phyloP scores from a whole-genome alignment of 2,888 invertebrate genomes.

The Pyrrhosoma nymphula region DNA sequence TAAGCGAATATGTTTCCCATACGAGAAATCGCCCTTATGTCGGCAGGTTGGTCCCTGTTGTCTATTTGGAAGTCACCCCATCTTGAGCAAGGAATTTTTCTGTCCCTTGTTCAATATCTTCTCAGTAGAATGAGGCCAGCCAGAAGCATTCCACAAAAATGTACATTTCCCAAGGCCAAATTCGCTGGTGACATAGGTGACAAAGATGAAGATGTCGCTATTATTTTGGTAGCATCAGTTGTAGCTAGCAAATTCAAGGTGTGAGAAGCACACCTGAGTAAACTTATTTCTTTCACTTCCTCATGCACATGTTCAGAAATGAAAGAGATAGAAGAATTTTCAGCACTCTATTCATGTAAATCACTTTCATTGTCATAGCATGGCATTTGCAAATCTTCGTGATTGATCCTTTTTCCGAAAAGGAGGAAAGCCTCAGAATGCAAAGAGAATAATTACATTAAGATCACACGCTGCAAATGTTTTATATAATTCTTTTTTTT shows the following conservation, averaged over 20 bases:
- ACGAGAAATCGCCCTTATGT: no score
- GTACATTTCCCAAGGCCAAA: background rate
- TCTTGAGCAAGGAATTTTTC: background rate
- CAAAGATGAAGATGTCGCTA: background rate
- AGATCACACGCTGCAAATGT: no score
- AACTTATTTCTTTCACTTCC: background rate
- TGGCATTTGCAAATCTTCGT: background rate
- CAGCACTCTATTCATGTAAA: background rate
- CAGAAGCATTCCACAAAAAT: background rate
- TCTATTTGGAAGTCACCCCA: background rate
- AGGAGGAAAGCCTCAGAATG: no score
- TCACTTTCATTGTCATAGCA: background rate
- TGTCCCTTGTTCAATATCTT: no score
- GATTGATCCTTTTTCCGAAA: no score
- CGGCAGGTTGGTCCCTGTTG: background rate
- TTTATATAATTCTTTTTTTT: no score
- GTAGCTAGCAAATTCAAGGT: constrained; percentile 17
- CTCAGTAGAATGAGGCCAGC: background rate
- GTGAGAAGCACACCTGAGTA: constrained; percentile 28
- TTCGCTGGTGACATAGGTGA: background rate
- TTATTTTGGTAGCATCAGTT: constrained; percentile 21
- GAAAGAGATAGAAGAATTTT: background rate
- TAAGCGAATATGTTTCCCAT: no score
- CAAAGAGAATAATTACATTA: no score
- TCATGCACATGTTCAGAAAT: background rate